Conservation (phyloP, 2,113 vertebrate species). For the Oncorhynchus kisutch region DNA sequence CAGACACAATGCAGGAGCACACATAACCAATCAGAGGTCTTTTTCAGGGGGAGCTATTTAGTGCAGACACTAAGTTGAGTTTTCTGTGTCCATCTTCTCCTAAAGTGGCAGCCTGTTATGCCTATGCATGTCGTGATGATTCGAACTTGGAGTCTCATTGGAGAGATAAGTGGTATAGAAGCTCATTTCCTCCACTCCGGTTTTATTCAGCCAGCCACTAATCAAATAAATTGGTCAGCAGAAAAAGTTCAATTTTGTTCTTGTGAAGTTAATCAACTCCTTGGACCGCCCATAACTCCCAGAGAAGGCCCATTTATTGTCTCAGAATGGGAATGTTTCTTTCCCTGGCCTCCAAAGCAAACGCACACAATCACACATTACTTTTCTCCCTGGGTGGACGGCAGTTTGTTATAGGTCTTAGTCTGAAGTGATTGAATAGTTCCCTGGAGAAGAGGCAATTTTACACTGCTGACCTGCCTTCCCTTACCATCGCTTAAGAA, state of each 20-base stretch:
- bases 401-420: conserved; percentile 52
- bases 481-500: conserved; percentile 23
- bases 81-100: conserved; percentile 49
- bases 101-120: conserved; percentile 62
- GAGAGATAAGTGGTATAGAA: conserved; percentile 51
- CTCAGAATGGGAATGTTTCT: conserved; percentile 48
- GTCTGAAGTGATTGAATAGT: conserved; percentile 66
- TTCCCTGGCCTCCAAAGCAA: conserved; percentile 54
- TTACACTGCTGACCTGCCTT: conserved; percentile 43
- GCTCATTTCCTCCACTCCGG: conserved; percentile 26
- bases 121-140: conserved; percentile 57
- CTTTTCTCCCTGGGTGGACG: conserved; percentile 53
- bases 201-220: conserved; percentile 43
- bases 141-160: conserved; percentile 42
- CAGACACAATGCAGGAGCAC: conserved; percentile 50
- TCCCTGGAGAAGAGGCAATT: conserved; percentile 63
- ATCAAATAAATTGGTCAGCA: conserved; percentile 56
- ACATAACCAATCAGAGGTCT: conserved; percentile 55
- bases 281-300: conserved; percentile 46
- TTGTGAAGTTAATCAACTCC: conserved; percentile 64
- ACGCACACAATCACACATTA: conserved; percentile 50
- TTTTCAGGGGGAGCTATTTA: conserved; percentile 47
- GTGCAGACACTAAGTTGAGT: conserved; percentile 55
- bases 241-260: conserved; percentile 62
- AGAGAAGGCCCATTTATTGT: conserved; percentile 46